A percentile compares a stretch with the other conserved stretches of the same genome.
Evolutionary conservation across 2,888 invertebrate species (phyloP).

Genomic region (Caenorhabditis wallacei): DNA sequence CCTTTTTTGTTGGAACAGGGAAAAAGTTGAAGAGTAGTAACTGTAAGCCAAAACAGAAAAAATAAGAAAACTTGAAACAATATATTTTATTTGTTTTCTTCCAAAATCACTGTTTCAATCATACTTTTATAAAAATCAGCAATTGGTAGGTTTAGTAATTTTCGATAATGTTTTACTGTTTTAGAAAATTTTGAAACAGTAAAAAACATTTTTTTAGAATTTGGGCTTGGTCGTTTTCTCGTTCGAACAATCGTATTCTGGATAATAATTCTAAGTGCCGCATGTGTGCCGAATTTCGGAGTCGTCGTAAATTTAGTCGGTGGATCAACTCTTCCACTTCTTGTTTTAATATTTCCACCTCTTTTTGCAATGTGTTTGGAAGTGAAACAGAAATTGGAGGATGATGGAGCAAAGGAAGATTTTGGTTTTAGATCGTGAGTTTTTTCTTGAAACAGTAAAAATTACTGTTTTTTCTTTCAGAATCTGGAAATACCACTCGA

Average conservation of each 20-base stretch:
- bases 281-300: conserved; percentile 69
- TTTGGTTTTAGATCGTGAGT: conserved; percentile 29
- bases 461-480: no score
- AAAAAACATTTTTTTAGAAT: not conserved
- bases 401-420: conserved; percentile 56
- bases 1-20: no score
- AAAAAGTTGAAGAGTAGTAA: no score
- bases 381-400: conserved; percentile 52
- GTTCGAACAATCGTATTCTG: conserved; percentile 60
- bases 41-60: no score
- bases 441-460: not conserved
- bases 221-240: conserved; percentile 52
- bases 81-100: no score
- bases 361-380: conserved; percentile 66
- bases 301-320: conserved; percentile 66
- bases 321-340: conserved; percentile 60
- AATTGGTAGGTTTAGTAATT: no score
- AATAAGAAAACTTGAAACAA: no score
- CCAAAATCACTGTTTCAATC: no score
- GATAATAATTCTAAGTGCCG: conserved; percentile 62
- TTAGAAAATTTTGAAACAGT: no score
- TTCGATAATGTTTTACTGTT: no score
- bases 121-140: no score
- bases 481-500: conserved; percentile 51
- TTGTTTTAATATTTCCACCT: conserved; percentile 67